Evolutionary conservation across 2,113 vertebrate species (phyloP).

Genomic region (Sigmodon hispidus): DNA sequence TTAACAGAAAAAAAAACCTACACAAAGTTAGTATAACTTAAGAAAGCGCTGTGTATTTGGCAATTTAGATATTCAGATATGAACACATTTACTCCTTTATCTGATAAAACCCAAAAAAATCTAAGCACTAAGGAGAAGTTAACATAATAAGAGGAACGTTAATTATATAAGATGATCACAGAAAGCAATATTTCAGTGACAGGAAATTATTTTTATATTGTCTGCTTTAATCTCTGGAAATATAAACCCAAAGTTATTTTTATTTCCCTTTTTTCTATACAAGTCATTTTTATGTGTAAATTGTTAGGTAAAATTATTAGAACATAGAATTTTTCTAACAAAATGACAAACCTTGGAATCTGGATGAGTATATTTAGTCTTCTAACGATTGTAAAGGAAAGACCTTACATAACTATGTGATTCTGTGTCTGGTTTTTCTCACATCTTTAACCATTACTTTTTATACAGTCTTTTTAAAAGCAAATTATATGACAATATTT

Average conservation of each 20-base stretch:
- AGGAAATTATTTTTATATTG: neutral
- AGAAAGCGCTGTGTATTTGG: neutral
- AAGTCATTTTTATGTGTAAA: neutral
- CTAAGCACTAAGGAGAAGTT: neutral
- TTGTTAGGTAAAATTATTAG: neutral
- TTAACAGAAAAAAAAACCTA: conserved; percentile 22
- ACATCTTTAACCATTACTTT: neutral
- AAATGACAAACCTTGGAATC: neutral
- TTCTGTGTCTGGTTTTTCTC: neutral
- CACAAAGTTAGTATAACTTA: neutral
- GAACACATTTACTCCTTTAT: neutral
- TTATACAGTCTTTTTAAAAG: neutral
- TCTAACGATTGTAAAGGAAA: rapidly evolving
- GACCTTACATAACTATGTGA: neutral
- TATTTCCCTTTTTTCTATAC: neutral
- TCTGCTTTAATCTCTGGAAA: neutral
- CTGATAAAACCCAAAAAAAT: neutral
- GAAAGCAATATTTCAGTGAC: neutral
- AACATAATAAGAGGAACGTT: neutral
- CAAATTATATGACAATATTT: neutral
- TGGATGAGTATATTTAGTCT: neutral
- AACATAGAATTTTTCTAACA: neutral
- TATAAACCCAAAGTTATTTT: neutral
- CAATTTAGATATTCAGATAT: neutral
- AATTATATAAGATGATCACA: neutral